Evolutionary conservation across 1,140 invertebrate genomes (phyloP).

Genomic region (Holotrichia oblita): DNA sequence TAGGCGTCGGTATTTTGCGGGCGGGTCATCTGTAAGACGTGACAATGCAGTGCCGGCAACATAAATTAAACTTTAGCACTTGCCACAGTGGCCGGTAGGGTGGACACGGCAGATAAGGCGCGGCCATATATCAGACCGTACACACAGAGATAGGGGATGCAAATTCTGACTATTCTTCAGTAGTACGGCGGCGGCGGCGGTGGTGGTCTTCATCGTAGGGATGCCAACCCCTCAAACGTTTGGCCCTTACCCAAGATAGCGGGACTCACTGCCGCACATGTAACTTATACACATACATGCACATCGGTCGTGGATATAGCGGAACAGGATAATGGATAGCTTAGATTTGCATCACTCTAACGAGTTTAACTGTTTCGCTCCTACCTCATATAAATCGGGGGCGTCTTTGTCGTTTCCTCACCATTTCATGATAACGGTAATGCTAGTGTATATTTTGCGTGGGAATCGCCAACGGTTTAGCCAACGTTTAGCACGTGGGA

Average conservation of each 20-base stretch:
- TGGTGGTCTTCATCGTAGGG: conserved; percentile 30
- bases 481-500: too few relatives aligned
- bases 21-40: conserved; percentile 58
- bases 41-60: conserved; percentile 56
- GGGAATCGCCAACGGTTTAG: too few relatives aligned
- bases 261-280: neutral
- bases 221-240: neutral
- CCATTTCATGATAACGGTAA: neutral
- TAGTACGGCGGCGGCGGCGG: conserved; percentile 26
- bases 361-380: conserved; percentile 33
- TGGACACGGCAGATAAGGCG: conserved; percentile 52
- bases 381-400: neutral
- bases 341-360: conserved; percentile 43
- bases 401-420: neutral
- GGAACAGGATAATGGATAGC: conserved; percentile 42
- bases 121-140: conserved; percentile 45
- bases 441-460: too few relatives aligned
- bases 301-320: conserved; percentile 1
- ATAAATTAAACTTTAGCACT: conserved; percentile 61
- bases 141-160: conserved; percentile 46
- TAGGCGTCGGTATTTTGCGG: conserved; percentile 20
- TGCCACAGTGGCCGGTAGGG: conserved; percentile 56
- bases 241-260: conserved; percentile 34
- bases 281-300: conserved; percentile 1
- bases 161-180: conserved; percentile 50